Base-by-base conservation (phyloP, 1,140 invertebrate genomes). In the Eumaeus atala region DNA sequence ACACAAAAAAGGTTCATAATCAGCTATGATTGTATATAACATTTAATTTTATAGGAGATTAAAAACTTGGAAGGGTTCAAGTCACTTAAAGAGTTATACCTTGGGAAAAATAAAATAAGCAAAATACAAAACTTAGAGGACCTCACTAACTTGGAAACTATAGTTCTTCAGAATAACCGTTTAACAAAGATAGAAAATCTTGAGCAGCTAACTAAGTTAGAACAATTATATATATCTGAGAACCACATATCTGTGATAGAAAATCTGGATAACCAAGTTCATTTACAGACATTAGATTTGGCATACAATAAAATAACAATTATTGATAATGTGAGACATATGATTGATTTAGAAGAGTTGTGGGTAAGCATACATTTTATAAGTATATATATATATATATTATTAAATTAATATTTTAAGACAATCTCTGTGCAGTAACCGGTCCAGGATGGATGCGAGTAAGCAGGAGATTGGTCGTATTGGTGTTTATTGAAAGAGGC, bases 31-130 rank as follows among this genome's bases (percentile, higher is more conserved):
- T 37, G n/a, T 35, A 9, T 35, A 35, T 35, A 38, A 48, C 11
- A 36, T 54, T 10, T 67, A 12, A 35, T 87, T 88, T 58, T 70
- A n/a, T 87, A 93, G 90, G 92, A 91, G 76, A 96, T 98, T 62
- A 93, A 95, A 79, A 96, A 97, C 87, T 78, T 98, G 7, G 91
- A 95, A 21, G 91, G 90, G 12, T 78, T 98, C 18, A 87, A 88
- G 11, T 93, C 93, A 67, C 83, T 98, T 16, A 92, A 90, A 14
- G 91, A 92, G 70, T 83, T 98, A 1, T 98, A 93, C 83, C 83
- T 99, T 48, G 97, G 98, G 0, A 99, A 99, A 82, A 99, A 99
- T 82, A 99, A 99, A 90, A 97, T 99, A 53, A 89, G 89, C 0
- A 94, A 95, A 87, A 93, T 99, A 42, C 89, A 97, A 76, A 96